phyloP scores from a whole-genome alignment of 2,113 vertebrate species.

The Stomatorhinus ivindoensis region DNA sequence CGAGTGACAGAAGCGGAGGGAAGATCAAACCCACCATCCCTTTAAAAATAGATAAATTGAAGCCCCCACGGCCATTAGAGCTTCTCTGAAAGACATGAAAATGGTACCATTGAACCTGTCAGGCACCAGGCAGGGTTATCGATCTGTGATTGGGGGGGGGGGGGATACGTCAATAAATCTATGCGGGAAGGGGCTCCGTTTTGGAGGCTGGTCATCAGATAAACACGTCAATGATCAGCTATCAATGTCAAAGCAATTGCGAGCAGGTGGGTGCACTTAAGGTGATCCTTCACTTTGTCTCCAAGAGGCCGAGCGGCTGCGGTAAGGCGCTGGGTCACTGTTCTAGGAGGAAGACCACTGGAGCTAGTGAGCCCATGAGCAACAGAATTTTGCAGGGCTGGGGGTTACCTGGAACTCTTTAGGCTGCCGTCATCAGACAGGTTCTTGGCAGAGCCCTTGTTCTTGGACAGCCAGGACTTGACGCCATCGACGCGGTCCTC shows the following conservation, averaged over 20 bases:
- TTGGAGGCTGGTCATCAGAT: slow-evolving; percentile 34
- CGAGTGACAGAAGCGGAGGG: not conserved
- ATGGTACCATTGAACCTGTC: slow-evolving; percentile 50
- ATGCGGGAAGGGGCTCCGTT: slow-evolving; percentile 34
- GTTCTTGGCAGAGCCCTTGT: slow-evolving; percentile 71
- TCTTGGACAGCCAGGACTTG: slow-evolving; percentile 88
- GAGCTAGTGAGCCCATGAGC: not conserved
- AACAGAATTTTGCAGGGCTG: not conserved
- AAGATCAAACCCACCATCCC: slow-evolving; percentile 20
- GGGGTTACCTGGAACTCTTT: slow-evolving; percentile 86
- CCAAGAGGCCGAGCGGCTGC: not conserved
- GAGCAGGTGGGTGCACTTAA: not conserved
- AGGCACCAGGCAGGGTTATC: slow-evolving; percentile 51
- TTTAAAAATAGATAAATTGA: slow-evolving; percentile 30
- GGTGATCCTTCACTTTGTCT: slow-evolving; percentile 4
- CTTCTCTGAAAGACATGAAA: slow-evolving; percentile 50
- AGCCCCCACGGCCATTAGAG: slow-evolving; percentile 38
- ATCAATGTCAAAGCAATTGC: slow-evolving; percentile 1
- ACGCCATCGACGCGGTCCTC: slow-evolving; percentile 88
- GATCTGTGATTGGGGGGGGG: slow-evolving; percentile 36
- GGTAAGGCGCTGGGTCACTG: not conserved
- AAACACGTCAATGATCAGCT: slow-evolving; percentile 6
- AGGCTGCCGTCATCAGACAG: slow-evolving; percentile 87
- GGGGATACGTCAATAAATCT: slow-evolving; percentile 51
- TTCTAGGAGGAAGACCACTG: not conserved